These are phyloP conservation scores for Drosophila obscura DNA, from an alignment of 1,140 invertebrate species.

Conservation along the genomic window DNA sequence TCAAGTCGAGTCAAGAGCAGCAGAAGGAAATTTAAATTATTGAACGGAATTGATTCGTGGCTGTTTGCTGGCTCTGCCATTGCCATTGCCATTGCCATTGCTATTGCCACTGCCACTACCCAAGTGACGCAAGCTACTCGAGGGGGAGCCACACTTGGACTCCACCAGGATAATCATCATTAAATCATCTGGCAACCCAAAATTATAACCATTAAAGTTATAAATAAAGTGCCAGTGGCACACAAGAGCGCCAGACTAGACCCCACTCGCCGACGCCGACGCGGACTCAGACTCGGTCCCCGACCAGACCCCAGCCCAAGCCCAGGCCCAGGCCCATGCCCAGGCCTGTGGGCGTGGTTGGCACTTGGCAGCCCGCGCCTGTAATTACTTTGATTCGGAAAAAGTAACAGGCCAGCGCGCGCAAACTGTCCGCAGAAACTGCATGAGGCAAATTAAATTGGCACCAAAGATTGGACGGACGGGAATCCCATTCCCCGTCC, in stretches of 20 bases:
- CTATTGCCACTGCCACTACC: background rate
- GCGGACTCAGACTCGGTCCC: background rate
- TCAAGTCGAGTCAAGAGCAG: constrained; percentile 22
- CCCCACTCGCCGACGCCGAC: background rate
- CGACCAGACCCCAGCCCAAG: no score
- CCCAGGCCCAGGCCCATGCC: background rate
- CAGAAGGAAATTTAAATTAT: constrained; percentile 70
- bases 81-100: background rate
- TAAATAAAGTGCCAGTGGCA: constrained; percentile 66
- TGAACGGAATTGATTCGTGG: constrained; percentile 67
- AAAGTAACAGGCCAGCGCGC: constrained; percentile 4
- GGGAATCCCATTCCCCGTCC: background rate
- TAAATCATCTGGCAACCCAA: constrained; percentile 75
- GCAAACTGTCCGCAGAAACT: constrained; percentile 47
- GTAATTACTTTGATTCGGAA: constrained; percentile 74
- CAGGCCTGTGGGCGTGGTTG: constrained; percentile 47
- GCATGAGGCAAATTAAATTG: constrained; percentile 57
- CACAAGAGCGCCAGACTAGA: constrained; percentile 10
- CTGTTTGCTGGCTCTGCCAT: background rate
- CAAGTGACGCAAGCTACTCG: constrained; percentile 62
- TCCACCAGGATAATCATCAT: constrained; percentile 71
- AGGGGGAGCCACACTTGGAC: constrained; percentile 18
- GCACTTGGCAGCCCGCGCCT: constrained; percentile 44
- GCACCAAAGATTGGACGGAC: background rate
- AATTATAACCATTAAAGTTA: constrained; percentile 80